These are phyloP conservation scores for Falco berigora DNA, from an alignment of 2,797 vertebrate genomes.

Conservation along the genomic window DNA sequence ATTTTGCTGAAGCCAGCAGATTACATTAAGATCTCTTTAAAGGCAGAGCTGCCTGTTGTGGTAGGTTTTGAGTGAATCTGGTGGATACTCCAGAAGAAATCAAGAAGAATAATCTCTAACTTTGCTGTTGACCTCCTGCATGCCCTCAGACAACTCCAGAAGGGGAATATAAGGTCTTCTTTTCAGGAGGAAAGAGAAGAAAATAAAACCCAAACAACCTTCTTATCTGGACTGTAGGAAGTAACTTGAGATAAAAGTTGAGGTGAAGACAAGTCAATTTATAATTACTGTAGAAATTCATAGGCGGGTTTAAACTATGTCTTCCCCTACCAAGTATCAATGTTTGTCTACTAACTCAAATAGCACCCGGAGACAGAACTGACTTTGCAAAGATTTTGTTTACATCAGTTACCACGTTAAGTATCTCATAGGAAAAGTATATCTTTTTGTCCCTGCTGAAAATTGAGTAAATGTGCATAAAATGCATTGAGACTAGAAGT, in stretches of 20 bases:
- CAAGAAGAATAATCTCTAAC: neutral
- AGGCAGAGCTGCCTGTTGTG: neutral
- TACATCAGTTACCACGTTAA: neutral
- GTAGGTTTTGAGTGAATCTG: neutral
- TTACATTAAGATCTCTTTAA: neutral
- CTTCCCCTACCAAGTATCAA: neutral
- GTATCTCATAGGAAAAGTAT: neutral
- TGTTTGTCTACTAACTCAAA: neutral
- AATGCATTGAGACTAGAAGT: neutral
- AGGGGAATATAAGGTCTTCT: neutral
- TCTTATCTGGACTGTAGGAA: neutral
- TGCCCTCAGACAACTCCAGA: neutral
- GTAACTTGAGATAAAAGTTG: neutral
- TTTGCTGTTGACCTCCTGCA: neutral
- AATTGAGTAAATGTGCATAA: neutral
- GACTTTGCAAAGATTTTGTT: neutral
- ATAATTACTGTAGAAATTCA: neutral
- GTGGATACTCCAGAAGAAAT: neutral
- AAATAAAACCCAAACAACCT: neutral
- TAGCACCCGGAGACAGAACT: neutral
- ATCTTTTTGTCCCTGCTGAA: neutral
- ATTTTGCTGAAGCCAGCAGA: neutral
- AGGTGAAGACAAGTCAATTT: neutral
- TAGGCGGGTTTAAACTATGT: neutral
- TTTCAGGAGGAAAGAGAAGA: neutral